Base-by-base conservation (phyloP, 2,888 invertebrate genomes). In the Nomada hirtipes region DNA sequence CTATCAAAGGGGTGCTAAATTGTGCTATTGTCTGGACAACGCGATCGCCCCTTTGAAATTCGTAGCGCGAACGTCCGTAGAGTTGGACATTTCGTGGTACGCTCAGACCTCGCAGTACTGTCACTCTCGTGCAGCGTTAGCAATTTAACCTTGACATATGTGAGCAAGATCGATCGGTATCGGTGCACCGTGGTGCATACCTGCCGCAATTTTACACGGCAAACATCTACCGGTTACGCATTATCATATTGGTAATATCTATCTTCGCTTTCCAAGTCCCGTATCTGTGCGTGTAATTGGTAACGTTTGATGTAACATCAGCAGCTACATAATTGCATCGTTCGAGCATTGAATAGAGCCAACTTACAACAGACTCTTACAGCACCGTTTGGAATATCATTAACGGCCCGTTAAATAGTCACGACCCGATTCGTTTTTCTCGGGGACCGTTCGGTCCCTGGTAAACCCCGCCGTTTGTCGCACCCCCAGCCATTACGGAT, bases 71-170 rank as follows among this genome's bases (percentile, higher is more conserved):
- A 15, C 47, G 47, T 13, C 3, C 47, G 4, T 15, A 15, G 36
- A 36, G 36, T 4, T 4, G 1, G 47, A 47, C 47, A 10, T 0
- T 10, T 47, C 47, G 47, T 13, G 13, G 0, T 11, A 15, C 47
- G 47, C 15, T 15, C 47, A 3, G 13, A 10, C 1, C 11, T 47
- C 47, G 47, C 47, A 10, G 4, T 3, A 11, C 47, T 47, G 15
- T 23, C 13, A 4, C 23, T 23, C 61, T 7, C 44, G n/a, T 18
- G 26, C 23, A 10, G 15, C 2, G 20, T 3, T 20, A 36, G 20
- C 67, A 10, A 60, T 53, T 20, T 29, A 57, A 81, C 88, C 87
- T 87, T 87, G 86, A 77, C 86, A 84, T 60, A 80, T 83, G 81
- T 63, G 68, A 74, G 71, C 60, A 23, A 50, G 60, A 87, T 80